Base-by-base conservation (phyloP, 1,140 invertebrate genomes). In the Helicorthomorpha holstii region DNA sequence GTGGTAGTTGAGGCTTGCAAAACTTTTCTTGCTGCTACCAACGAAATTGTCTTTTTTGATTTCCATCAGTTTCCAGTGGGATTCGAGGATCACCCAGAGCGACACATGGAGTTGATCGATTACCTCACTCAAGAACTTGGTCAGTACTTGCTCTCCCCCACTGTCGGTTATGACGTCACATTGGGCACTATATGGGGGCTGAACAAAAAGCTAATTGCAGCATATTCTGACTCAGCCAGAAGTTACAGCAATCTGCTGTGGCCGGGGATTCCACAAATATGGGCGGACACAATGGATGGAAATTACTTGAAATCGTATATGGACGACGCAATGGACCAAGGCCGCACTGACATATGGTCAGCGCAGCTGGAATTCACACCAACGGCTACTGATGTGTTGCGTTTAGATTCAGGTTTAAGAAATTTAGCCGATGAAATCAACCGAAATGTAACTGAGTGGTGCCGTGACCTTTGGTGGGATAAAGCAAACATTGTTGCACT, bases 361-460 rank as follows among this genome's bases (percentile, higher is more conserved):
- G 75, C 80, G 1, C 86, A 86, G 84, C 82, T 82, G 0, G 82
- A 87, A 65, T 71, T 84, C 25, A 87, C 85, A 0, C 82, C 83
- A 1, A 73, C 71, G n/a, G 64, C 80, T 29, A 81, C 83, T 52
- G 69, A 85, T 41, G 65, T 85, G 7, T 72, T 84, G 45, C 70
- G 78, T 54, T 66, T 71, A 27, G 75, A 58, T 16, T 72, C 76
- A 3, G 81, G 80, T 7, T 62, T 87, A 19, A 66, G 83, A 21
- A 72, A 75, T 22, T 72, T 84, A 61, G 82, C 83, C 0, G 74
- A 85, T 57, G 66, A 64, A 0, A 74, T 82, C 14, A 85, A 85
- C 62, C 65, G 73, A 42, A 73, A 80, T 10, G 48, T 63, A 1
- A 58, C 58, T 1, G 42, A 65, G 38, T 74, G 77, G 62, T 77